Evolutionary conservation across 2,797 vertebrate species (phyloP).

Genomic region (Brachyrhaphis roseni): DNA sequence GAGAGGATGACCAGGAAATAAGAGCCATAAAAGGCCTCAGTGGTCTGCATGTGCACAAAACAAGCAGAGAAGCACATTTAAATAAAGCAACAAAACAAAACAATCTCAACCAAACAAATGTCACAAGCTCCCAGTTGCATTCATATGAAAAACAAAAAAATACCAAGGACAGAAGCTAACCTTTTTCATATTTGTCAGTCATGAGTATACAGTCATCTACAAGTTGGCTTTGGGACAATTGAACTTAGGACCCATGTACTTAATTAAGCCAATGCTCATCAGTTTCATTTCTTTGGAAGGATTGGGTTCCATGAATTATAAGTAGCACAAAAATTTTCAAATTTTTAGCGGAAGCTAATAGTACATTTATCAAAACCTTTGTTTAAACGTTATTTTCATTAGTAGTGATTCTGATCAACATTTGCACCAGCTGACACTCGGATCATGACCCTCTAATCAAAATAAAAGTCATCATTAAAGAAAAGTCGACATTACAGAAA

Average conservation of each 20-base stretch:
- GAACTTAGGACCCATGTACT: background rate
- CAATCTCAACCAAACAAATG: background rate
- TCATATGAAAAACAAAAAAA: background rate
- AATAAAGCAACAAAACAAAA: background rate
- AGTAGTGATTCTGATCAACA: background rate
- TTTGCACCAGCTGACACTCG: background rate
- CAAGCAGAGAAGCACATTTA: background rate
- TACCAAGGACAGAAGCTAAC: background rate
- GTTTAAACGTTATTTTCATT: background rate
- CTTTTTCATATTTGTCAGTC: background rate
- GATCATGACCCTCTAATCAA: background rate
- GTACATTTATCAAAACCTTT: background rate
- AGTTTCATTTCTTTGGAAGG: background rate
- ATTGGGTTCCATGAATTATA: background rate
- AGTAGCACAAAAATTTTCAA: background rate
- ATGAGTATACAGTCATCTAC: background rate
- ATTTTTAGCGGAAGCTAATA: background rate
- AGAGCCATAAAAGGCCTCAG: slow-evolving; percentile 23
- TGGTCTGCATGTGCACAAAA: slow-evolving; percentile 2
- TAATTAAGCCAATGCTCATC: background rate
- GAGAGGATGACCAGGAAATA: slow-evolving; percentile 51
- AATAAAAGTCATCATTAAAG: background rate
- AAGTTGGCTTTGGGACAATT: background rate
- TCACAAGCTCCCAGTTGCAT: background rate
- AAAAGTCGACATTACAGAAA: background rate